Percentiles rank a stretch among this genome's conserved stretches.
phyloP scores from a whole-genome alignment of 1,140 invertebrate species.

The Araneus ventricosus region DNA sequence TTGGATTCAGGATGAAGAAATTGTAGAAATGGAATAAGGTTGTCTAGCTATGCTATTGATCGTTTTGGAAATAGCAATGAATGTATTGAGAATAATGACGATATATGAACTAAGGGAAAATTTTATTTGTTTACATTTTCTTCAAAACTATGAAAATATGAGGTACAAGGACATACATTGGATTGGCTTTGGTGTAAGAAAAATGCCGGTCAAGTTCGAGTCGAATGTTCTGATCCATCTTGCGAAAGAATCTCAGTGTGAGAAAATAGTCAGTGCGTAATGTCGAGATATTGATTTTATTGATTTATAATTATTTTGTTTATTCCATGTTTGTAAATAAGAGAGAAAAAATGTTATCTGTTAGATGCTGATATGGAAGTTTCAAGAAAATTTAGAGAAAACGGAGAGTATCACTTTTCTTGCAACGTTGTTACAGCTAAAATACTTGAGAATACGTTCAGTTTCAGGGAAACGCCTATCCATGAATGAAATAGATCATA shows the following conservation, averaged over 20 bases:
- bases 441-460: too few relatives aligned
- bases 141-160: not conserved
- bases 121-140: not conserved
- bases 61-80: not conserved
- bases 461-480: too few relatives aligned
- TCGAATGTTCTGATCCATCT: not conserved
- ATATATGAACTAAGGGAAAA: not conserved
- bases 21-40: constrained; percentile 6
- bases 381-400: too few relatives aligned
- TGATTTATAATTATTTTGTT: not conserved
- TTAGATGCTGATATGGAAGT: too few relatives aligned
- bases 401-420: too few relatives aligned
- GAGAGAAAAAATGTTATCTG: too few relatives aligned
- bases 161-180: not conserved
- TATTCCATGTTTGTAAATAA: not conserved
- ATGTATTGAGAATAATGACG: not conserved
- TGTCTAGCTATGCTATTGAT: not conserved
- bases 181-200: not conserved
- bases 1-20: not conserved
- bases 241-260: not conserved
- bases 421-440: too few relatives aligned
- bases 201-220: not conserved
- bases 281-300: not conserved
- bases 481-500: too few relatives aligned
- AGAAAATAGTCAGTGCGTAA: not conserved